Base-by-base conservation (phyloP, 2,888 invertebrate genomes). In the Euproctis similis region DNA sequence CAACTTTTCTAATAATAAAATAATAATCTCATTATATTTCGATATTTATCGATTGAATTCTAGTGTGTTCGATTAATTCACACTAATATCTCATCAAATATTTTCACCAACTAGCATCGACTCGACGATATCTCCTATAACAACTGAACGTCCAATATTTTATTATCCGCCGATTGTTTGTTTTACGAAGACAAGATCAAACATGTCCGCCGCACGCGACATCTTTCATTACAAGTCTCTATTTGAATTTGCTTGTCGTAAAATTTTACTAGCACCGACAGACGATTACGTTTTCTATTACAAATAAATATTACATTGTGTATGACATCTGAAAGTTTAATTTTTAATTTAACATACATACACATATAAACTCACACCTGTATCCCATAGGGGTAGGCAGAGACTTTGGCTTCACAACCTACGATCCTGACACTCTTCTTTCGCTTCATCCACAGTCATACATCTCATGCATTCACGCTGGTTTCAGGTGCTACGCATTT, bases 191-290 rank as follows among this genome's bases (percentile, higher is more conserved):
- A n/a, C n/a, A n/a, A 72, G 64, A 72, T 69, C 67, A 72, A 74
- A 77, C 81, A 73, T 63, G 69, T 65, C 59, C 54, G 63, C 59
- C 59, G 68, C 60, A 67, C 57, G 73, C 62, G 72, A 75, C 75
- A 77, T 80, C 76, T 75, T 76, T 75, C 76, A 81, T 80, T 80
- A 72, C 81, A 76, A 73, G 82, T 82, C 82, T 84, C 84, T 82
- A 84, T 82, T 84, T 82, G 82, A 78, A 82, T 80, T 75, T 65
- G 70, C 59, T 67, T n/a, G n/a, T 75, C 80, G 76, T 80, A 80
- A 77, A 80, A 73, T 62, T n/a, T 51, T 56, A 65, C 72, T 80
- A 63, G 65, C 76, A 67, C 64, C 57, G 63, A 68, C 58, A n/a
- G n/a, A 59, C 69, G 76, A 80, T 80, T 80, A 77, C 62, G 78